Percentiles rank a stretch among this genome's conserved stretches.
phyloP scores from a whole-genome alignment of 2,888 invertebrate genomes.

The Microdon myrmicae region DNA sequence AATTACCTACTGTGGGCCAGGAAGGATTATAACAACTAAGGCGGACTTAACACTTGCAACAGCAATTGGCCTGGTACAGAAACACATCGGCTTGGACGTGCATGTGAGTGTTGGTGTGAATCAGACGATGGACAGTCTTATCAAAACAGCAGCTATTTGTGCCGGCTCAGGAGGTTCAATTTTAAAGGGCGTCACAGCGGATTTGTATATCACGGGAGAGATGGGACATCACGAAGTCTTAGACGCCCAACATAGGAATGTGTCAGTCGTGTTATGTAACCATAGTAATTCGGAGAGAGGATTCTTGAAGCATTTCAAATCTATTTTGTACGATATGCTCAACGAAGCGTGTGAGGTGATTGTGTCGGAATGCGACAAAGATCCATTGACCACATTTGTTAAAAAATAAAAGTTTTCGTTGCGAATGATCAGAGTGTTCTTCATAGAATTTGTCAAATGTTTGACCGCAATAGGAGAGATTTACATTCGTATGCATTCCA shows the following conservation, averaged over 20 bases:
- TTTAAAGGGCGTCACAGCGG: conserved; percentile 78
- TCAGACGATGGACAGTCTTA: conserved; percentile 66
- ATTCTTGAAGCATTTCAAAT: conserved; percentile 74
- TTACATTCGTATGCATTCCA: too few relatives aligned
- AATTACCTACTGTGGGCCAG: conserved; percentile 68
- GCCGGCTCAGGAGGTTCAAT: conserved; percentile 90
- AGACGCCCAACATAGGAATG: conserved; percentile 83
- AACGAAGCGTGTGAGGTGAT: conserved; percentile 70
- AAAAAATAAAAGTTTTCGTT: conserved; percentile 25
- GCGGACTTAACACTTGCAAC: conserved; percentile 70
- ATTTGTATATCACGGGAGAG: conserved; percentile 89
- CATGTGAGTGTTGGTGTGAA: conserved; percentile 75
- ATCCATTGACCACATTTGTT: conserved; percentile 76
- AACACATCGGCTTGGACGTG: conserved; percentile 76
- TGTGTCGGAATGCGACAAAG: conserved; percentile 79
- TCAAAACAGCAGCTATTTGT: conserved; percentile 81
- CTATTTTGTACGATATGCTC: conserved; percentile 60
- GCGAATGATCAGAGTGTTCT: too few relatives aligned
- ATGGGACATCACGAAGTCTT: conserved; percentile 95
- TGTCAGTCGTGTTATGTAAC: conserved; percentile 87
- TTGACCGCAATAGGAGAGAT: too few relatives aligned
- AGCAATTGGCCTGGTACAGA: conserved; percentile 73
- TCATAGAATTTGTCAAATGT: too few relatives aligned
- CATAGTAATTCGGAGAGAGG: conserved; percentile 95
- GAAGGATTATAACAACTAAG: conserved; percentile 70